Percentiles rank a stretch among this genome's conserved stretches.
phyloP scores from a whole-genome alignment of 2,888 invertebrate species.

The Aproaerema taeniolella region DNA sequence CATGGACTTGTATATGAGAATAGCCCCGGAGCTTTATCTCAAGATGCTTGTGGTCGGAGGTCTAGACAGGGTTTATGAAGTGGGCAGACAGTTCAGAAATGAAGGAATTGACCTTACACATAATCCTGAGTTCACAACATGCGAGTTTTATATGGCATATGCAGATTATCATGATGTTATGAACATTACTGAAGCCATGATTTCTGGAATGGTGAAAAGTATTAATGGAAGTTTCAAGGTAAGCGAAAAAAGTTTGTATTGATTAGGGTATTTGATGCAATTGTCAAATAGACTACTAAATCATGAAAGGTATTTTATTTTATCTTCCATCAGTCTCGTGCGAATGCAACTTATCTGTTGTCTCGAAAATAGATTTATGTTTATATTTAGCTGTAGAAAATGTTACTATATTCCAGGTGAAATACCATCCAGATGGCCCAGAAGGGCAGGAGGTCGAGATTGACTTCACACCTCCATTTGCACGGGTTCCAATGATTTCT shows the following conservation, averaged over 20 bases:
- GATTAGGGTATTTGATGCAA: no score
- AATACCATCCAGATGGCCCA: constrained; percentile 94
- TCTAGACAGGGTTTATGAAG: constrained; percentile 93
- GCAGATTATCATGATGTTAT: constrained; percentile 99
- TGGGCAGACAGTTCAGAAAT: constrained; percentile 96
- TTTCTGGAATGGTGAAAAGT: constrained; percentile 96
- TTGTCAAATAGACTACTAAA: no score
- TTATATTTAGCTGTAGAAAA: not conserved
- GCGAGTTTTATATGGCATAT: constrained; percentile 99
- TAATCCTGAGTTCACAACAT: constrained; percentile 99
- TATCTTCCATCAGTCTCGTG: no score
- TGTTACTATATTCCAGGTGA: constrained; percentile 48
- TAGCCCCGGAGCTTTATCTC: constrained; percentile 98
- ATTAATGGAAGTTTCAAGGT: constrained; percentile 95
- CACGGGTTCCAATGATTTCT: constrained; percentile 92
- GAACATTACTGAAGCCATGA: constrained; percentile 91
- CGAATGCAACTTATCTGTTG: no score
- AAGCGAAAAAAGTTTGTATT: no score
- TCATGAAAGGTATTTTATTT: no score
- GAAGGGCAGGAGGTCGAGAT: constrained; percentile 89
- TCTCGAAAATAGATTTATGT: no score
- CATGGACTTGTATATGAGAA: constrained; percentile 97
- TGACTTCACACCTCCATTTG: constrained; percentile 99
- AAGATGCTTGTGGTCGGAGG: constrained; percentile 99
- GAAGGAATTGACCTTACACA: constrained; percentile 99